Evolutionary conservation across 1,140 invertebrate species (phyloP), one percentile per base, ranked within the genome.

Genomic region (Nylanderia fulva): DNA sequence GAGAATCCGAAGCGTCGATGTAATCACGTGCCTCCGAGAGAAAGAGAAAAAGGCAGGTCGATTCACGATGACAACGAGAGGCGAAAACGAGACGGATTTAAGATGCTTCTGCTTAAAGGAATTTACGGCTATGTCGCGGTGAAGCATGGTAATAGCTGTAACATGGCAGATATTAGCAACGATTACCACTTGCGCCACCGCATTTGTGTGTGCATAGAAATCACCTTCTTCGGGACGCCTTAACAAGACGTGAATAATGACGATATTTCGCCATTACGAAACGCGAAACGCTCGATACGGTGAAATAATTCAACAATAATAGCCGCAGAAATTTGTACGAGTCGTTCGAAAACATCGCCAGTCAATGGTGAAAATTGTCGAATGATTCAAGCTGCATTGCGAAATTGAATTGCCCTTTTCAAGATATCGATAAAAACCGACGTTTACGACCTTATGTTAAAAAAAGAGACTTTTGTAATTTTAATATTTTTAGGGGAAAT

Each of bases 101-200:
- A 80, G 89, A 85, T 56, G 27, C 54, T 85, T 66, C 58, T 61
- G 29, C 75, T 79, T n/a, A 29, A 56, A 84, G 63, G 84, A 83
- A 90, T 90, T 90, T 90, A 90, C 75, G 74, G 63, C 74, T 76
- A 66, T 76, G 79, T 86, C 74, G 21, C 58, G 48, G 61, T 90
- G 86, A 90, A 58, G 87, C 85, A 90, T 77, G 86, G 84, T 89
- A 89, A 90, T 90, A 69, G 76, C 86, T 61, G 88, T 61, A 83
- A 89, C 88, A 90, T 80, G 77, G 77, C 83, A 87, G 89, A 89
- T 90, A 89, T 90, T 90, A 90, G 89, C 85, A 83, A 87, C 88
- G 88, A 90, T 90, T 89, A 90, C 88, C 80, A 83, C 87, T 87
- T 60, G 63, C 85, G 85, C 85, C 88, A 85, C 85, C 39, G 82